phyloP scores from a whole-genome alignment of 2,113 vertebrate species.

The Channa argus region DNA sequence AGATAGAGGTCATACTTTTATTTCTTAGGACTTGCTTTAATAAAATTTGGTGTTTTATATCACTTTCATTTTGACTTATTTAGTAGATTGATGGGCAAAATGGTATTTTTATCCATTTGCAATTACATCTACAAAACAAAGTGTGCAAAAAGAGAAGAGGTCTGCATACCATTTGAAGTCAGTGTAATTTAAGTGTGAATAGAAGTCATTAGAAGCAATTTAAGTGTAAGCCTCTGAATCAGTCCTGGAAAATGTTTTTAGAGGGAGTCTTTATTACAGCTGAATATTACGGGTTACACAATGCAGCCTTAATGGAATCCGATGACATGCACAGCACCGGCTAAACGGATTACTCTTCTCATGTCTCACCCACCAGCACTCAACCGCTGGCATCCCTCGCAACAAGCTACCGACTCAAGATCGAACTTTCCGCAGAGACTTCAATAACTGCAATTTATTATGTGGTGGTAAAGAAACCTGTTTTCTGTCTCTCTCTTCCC shows the following conservation, averaged over 20 bases:
- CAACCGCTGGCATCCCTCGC: constrained; percentile 16
- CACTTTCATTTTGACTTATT: no score
- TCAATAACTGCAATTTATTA: constrained; percentile 42
- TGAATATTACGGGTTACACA: constrained; percentile 47
- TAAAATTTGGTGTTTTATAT: not conserved
- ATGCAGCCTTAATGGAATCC: constrained; percentile 61
- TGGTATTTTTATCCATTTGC: no score
- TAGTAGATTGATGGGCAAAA: no score
- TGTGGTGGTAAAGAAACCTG: constrained; percentile 5
- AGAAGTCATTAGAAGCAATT: constrained; percentile 32
- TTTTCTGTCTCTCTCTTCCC: no score
- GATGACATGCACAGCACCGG: constrained; percentile 41
- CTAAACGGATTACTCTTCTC: constrained; percentile 64
- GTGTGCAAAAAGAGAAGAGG: no score
- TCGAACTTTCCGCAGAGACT: constrained; percentile 42
- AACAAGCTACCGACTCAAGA: constrained; percentile 43
- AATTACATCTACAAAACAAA: no score
- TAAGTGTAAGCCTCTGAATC: constrained; percentile 32
- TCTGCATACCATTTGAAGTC: no score
- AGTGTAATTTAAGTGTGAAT: constrained; percentile 34
- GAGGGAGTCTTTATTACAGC: constrained; percentile 37
- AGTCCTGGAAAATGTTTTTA: constrained; percentile 45
- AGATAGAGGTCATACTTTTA: constrained; percentile 26
- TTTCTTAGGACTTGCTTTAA: not conserved
- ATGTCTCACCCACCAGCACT: constrained; percentile 45